Evolutionary conservation across 2,797 vertebrate genomes (phyloP), one percentile per base, ranked within the genome.

Genomic region (Tenualosa thibaudeaui): DNA sequence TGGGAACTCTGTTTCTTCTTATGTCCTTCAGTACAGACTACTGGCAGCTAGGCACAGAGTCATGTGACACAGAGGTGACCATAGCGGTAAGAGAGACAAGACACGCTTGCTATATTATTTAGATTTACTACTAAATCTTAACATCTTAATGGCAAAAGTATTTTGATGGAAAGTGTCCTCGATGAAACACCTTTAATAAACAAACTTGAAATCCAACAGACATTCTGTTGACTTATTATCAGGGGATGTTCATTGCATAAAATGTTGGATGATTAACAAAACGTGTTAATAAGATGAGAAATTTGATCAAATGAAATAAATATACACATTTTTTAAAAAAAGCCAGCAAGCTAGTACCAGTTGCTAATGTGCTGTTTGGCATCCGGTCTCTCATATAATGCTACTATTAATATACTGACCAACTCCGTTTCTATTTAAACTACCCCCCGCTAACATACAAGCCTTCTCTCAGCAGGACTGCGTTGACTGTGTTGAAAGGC

Each of bases 11-110:
- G 82, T 92, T 95, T 83, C 95, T 95, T 89, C 90, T 98, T 90
- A 91, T 97, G 82, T 95, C 95, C 50, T 97, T 97, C 65, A 96
- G 96, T 88, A 97, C 97, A 0, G 96, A 98, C 92, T 98, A 98
- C 90, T 98, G 98, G 97, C 96, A 98, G 89, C 95, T 98, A 84
- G 97, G 91, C 3, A 95, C 94, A 0, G 96, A 97, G 94, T 93
- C 85, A 15, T 96, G 96, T 90, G 93, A 50, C 37, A 43, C 75
- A 13, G 75, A n/a, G 58, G 78, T 68, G 40, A 78, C 49, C 24
- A 9, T 56, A 83, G 85, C 85, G 84, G 86, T 90, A 84, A 87
- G 87, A 17, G 13, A 78, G 37, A 75, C 2, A 54, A 51, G 9
- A 12, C 26, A 71, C 31, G 31, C 26, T 56, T 56, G 3, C 54